These are phyloP conservation scores for Hyperoodon ampullatus DNA, from an alignment of 2,113 vertebrate species.

Conservation along the genomic window DNA sequence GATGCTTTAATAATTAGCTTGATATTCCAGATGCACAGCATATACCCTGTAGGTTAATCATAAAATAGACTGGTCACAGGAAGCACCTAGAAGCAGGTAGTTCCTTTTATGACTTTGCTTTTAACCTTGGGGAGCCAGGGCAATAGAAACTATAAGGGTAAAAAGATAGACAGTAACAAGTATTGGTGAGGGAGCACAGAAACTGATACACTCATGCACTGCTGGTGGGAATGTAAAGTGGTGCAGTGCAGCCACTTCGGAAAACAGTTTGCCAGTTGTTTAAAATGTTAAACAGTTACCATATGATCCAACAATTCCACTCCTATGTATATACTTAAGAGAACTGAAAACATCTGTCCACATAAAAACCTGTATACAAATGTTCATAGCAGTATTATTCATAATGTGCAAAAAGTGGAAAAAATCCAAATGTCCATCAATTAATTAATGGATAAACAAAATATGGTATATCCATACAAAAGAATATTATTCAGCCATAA, in stretches of 20 bases:
- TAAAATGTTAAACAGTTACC: not conserved
- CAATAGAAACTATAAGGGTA: not conserved
- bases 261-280: not conserved
- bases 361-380: not conserved
- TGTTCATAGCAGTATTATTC: not conserved
- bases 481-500: not conserved
- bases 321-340: not conserved
- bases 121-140: not conserved
- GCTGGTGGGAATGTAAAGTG: not conserved
- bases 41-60: not conserved
- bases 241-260: not conserved
- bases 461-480: not conserved
- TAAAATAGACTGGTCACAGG: not conserved
- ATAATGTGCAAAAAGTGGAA: not conserved
- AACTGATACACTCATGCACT: fast-evolving
- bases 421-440: not conserved
- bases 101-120: not conserved
- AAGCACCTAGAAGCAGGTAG: not conserved
- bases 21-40: not conserved
- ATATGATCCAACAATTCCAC: not conserved
- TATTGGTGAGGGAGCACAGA: not conserved
- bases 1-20: not conserved
- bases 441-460: not conserved
- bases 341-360: not conserved
- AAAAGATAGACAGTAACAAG: not conserved